phyloP scores from a whole-genome alignment of 2,113 vertebrate genomes.

The Leucopsar rothschildi region DNA sequence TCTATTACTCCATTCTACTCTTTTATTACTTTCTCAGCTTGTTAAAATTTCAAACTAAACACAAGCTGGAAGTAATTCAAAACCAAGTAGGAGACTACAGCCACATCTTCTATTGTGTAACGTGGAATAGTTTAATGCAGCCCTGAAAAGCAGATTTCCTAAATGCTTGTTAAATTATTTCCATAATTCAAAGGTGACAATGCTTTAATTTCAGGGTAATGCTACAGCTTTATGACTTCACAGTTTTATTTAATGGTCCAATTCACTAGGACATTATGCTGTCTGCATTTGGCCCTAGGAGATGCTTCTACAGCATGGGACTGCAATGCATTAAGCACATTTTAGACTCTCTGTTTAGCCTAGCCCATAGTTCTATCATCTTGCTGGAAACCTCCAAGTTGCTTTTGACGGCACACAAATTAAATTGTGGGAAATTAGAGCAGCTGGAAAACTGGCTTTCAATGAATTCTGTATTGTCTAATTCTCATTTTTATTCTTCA shows the following conservation, averaged over 20 bases:
- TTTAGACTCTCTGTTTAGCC: neutral
- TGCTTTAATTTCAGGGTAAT: slow-evolving; percentile 73
- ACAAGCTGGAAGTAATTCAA: slow-evolving; percentile 31
- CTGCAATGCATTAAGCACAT: neutral
- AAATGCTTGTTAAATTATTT: slow-evolving; percentile 68
- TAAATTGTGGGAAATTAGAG: slow-evolving; percentile 54
- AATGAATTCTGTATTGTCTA: slow-evolving; percentile 44
- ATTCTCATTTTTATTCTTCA: slow-evolving; percentile 60
- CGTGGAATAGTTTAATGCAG: slow-evolving; percentile 28
- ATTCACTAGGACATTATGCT: slow-evolving; percentile 66
- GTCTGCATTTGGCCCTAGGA: slow-evolving; percentile 49
- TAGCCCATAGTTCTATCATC: slow-evolving; percentile 9
- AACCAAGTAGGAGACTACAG: neutral
- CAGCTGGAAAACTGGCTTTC: slow-evolving; percentile 34
- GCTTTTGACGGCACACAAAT: slow-evolving; percentile 2
- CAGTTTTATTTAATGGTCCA: slow-evolving; percentile 73
- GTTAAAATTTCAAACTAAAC: slow-evolving; percentile 11
- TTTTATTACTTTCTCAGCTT: slow-evolving; percentile 53
- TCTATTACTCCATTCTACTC: neutral
- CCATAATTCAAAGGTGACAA: slow-evolving; percentile 70
- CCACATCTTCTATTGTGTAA: neutral
- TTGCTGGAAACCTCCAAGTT: slow-evolving; percentile 26
- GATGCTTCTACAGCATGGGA: slow-evolving; percentile 46
- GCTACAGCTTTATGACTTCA: slow-evolving; percentile 65
- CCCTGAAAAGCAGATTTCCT: slow-evolving; percentile 54